Evolutionary conservation across 1,140 invertebrate genomes (phyloP).

Genomic region (Berghia stephanieae): DNA sequence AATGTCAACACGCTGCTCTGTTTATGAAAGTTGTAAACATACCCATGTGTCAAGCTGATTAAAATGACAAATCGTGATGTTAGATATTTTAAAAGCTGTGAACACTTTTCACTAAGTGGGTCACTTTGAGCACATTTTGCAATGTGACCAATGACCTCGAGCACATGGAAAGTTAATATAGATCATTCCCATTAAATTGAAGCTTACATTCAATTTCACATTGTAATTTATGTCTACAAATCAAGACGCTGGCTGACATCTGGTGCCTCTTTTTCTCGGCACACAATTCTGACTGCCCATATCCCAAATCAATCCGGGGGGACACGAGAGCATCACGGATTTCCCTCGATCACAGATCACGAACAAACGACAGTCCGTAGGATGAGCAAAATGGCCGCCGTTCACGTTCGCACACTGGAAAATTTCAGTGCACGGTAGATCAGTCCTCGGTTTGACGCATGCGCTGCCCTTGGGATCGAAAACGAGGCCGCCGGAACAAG

Average conservation of each 20-base stretch:
- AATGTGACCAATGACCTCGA: no score
- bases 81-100: no score
- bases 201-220: no score
- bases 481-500: slow-evolving; percentile 22
- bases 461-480: background rate
- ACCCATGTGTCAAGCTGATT: no score
- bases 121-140: no score
- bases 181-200: no score
- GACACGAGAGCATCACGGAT: slow-evolving; percentile 8
- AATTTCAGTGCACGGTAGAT: background rate
- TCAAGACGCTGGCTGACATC: background rate
- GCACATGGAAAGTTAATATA: no score
- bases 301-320: slow-evolving; percentile 5
- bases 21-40: no score
- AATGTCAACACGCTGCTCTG: no score
- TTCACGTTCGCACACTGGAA: slow-evolving; percentile 19
- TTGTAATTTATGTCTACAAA: no score
- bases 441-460: background rate
- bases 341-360: slow-evolving; percentile 22
- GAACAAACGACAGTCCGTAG: slow-evolving; percentile 7
- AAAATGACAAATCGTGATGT: no score
- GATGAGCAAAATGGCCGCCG: slow-evolving; percentile 21
- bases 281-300: background rate
- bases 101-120: no score
- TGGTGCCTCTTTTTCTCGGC: background rate